Conservation (phyloP, 2,113 vertebrate genomes). For the Trachemys scripta region DNA sequence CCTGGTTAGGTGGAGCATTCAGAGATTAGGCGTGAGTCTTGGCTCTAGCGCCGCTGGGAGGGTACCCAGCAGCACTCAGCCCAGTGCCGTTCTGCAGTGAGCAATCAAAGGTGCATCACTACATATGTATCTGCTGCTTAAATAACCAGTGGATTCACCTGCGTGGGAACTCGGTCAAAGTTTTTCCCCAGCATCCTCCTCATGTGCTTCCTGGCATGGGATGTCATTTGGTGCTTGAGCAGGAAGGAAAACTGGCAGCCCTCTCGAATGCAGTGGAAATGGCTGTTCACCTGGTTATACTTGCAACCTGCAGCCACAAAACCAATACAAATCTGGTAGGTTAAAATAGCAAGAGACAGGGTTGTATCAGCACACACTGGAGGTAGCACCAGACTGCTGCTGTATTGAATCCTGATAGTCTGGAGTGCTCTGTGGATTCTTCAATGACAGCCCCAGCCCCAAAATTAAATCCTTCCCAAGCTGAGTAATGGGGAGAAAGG, state of each 20-base stretch:
- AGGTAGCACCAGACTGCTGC: neutral
- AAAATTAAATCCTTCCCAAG: neutral
- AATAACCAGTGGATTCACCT: conserved; percentile 80
- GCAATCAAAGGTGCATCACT: neutral
- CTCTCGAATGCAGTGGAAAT: conserved; percentile 99
- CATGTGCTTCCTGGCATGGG: conserved; percentile 98
- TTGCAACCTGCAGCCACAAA: conserved; percentile 89
- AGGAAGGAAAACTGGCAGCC: conserved; percentile 99
- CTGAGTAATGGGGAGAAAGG: conserved; percentile 5
- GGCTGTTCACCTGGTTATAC: conserved; percentile 99
- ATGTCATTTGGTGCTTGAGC: conserved; percentile 99
- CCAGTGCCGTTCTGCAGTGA: neutral
- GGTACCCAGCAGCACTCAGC: neutral
- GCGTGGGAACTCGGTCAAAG: conserved; percentile 94
- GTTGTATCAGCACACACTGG: fast-evolving
- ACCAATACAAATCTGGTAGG: neutral
- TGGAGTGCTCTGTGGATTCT: neutral
- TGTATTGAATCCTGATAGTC: neutral
- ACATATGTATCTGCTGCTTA: neutral
- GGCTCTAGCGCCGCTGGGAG: neutral
- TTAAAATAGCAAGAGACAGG: neutral
- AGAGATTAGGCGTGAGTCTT: neutral
- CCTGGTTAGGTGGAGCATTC: conserved; percentile 15
- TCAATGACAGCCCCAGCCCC: neutral
- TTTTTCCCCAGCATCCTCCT: conserved; percentile 98